Base-by-base conservation (phyloP, 2,113 vertebrate species). In the Herpailurus yagouaroundi region DNA sequence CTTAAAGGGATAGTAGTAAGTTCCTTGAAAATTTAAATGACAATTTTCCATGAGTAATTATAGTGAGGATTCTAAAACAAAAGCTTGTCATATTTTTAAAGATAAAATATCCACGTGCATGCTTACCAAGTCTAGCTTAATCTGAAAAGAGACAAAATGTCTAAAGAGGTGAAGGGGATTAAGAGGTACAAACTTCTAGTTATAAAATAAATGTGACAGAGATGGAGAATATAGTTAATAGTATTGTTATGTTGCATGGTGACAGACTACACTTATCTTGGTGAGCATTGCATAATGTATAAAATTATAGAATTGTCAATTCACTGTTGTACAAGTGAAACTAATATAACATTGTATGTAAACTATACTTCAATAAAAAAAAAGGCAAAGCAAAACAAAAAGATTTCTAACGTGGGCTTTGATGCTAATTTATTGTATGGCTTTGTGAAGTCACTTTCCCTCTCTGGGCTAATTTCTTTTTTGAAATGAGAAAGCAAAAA, bases 1-100 rank as follows among this genome's bases (percentile, higher is more conserved):
- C 64, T 97, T 97, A 96, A 97, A 96, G 80, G 36, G 64, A 60
- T 12, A 79, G 57, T 77, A 66, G 60, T 63, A 60, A 71, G 16
- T 25, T 31, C 64, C 31, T 74, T 45, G 31, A 36, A 96, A 74
- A 79, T 21, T 7, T 76, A 45, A 81, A 87, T 23, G 31, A 2
- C 27, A 14, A 15, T 71, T 79, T 52, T 94, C n/a, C 6, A 69
- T 66, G 31, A 36, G 5, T 74, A 5, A 77, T 18, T 80, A 64
- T 23, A 66, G 36, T 79, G 15, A 50, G 21, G 6, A 80, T 77
- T 84, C 55, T 63, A 83, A 77, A 84, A 63, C 5, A 87, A 86
- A 68, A 52, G 5, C 29, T 27, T 83, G 10, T 36, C 38, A 27
- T 86, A 36, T 64, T 89, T 88, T 88, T 21, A 31, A 89, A 94